A percentile compares a stretch with the other conserved stretches of the same genome.
phyloP scores from a whole-genome alignment of 2,888 invertebrate species.

The Dendrolimus houi region DNA sequence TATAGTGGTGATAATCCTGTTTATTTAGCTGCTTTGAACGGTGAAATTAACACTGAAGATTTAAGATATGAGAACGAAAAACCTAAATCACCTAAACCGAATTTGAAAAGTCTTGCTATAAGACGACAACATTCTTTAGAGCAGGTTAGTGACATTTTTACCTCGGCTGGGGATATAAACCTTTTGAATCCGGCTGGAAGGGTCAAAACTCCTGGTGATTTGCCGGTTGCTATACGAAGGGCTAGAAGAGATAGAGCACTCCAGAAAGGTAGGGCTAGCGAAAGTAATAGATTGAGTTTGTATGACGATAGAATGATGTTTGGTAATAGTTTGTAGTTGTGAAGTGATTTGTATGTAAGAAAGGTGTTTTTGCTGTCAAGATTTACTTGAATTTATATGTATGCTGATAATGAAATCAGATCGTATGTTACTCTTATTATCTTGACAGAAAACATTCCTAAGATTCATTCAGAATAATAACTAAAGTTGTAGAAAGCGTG shows the following conservation, averaged over 20 bases:
- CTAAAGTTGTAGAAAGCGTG: too few species aligned
- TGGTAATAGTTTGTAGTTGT: slow-evolving; percentile 57
- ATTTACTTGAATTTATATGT: too few species aligned
- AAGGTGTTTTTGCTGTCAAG: background rate
- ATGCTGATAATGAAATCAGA: too few species aligned
- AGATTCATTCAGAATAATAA: too few species aligned
- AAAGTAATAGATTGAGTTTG: slow-evolving; percentile 85
- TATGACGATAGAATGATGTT: slow-evolving; percentile 95
- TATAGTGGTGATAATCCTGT: slow-evolving; percentile 64
- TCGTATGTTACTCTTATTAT: too few species aligned
- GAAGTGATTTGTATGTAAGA: too few species aligned
- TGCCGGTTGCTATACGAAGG: slow-evolving; percentile 85
- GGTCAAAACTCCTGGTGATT: slow-evolving; percentile 88
- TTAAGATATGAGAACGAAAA: slow-evolving; percentile 41
- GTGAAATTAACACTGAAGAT: slow-evolving; percentile 44
- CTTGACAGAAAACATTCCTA: too few species aligned
- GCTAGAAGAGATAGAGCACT: slow-evolving; percentile 79
- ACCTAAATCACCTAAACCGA: slow-evolving; percentile 42
- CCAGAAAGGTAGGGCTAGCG: slow-evolving; percentile 57
- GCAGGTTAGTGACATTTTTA: slow-evolving; percentile 85
- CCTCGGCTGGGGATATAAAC: slow-evolving; percentile 79
- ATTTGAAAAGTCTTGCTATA: slow-evolving; percentile 44
- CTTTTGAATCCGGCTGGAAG: slow-evolving; percentile 85
- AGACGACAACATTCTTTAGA: slow-evolving; percentile 83
- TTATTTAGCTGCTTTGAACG: slow-evolving; percentile 58